These are phyloP conservation scores for Rhingia campestris DNA, from an alignment of 2,888 invertebrate species.

Conservation along the genomic window DNA sequence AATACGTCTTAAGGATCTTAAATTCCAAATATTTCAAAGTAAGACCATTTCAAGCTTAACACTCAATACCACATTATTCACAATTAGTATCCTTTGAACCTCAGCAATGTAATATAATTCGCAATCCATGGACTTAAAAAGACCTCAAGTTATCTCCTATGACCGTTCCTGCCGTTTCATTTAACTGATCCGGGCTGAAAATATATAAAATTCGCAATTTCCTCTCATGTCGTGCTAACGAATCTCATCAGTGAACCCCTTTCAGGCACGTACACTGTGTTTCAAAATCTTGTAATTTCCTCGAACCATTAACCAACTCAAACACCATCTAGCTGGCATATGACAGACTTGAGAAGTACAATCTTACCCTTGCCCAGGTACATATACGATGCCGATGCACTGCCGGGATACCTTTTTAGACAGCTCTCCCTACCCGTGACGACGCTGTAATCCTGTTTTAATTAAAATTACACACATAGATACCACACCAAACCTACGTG, in stretches of 20 bases:
- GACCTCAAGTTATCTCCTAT: too few relatives aligned
- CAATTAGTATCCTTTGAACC: too few relatives aligned
- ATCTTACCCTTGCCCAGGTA: slow-evolving; percentile 10
- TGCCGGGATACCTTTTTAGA: slow-evolving; percentile 15
- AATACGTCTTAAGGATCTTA: too few relatives aligned
- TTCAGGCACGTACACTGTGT: slow-evolving; percentile 14
- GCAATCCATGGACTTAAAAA: too few relatives aligned
- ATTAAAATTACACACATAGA: slow-evolving; percentile 43
- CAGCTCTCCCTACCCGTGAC: slow-evolving; percentile 6
- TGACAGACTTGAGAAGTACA: slow-evolving; percentile 27
- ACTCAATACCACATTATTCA: too few relatives aligned
- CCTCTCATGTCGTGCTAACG: slow-evolving; percentile 3
- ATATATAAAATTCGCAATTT: not conserved
- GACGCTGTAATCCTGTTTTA: slow-evolving; percentile 48
- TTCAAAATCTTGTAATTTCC: slow-evolving; percentile 36
- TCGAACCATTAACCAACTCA: slow-evolving; percentile 36
- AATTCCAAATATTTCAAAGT: too few relatives aligned
- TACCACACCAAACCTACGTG: not conserved
- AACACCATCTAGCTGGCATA: slow-evolving; percentile 15
- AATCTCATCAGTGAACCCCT: slow-evolving; percentile 22
- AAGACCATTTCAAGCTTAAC: too few relatives aligned
- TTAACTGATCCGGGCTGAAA: not conserved
- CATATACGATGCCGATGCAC: slow-evolving; percentile 3
- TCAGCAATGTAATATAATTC: too few relatives aligned
- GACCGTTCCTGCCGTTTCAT: not conserved